Base-by-base conservation (phyloP, 2,113 vertebrate genomes). In the Camarhynchus parvulus region DNA sequence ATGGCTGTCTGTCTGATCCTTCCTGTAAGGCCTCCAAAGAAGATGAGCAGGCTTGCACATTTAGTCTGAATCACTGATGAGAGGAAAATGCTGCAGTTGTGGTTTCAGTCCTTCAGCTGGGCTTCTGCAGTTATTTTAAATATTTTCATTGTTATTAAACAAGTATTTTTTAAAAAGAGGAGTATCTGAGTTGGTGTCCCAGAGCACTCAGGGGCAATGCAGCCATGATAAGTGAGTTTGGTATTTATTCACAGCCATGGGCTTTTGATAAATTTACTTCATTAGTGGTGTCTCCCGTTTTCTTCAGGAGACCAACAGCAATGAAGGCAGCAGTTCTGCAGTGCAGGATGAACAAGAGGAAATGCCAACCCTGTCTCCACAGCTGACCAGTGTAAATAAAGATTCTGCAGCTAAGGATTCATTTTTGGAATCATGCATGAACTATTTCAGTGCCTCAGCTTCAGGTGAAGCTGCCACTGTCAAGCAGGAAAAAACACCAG, bases 311-410 rank as follows among this genome's bases (percentile, higher is more conserved):
- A 46, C 23, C 52, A 90, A 10, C 5, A 73, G n/a, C 83, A 91
- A 30, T 21, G 78, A 89, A 92, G 37, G 63, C 24, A 89, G 83
- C 41, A 95, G 55, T 46, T 85, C 84, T 64, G 30, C 1, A 0
- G 56, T 86, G 81, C 94, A 85, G 69, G 88, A 94, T 37, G 96
- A 96, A 46, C 81, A 52, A 59, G 95, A 97, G 52, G 96, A 96
- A 72, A 97, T 98, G 97, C 97, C 97, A 75, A 95, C 93, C 2
- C 90, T 98, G 28, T 97, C 98, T 90, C 97, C 96, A 1, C 97
- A 98, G 62, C 88, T 86, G 49, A 73, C 72, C 1, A 7, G 14
- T 46, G 46, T 62, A 35, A 59, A 22, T 84, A 92, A 96, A 82
- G 89, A 90, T 42, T 87, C 75, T 67, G 58, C 24, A 69, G 33